Percentiles rank a stretch among this genome's conserved stretches.
These are phyloP conservation scores for Bugulina stolonifera DNA, from an alignment of 2,888 invertebrate species.

Conservation along the genomic window DNA sequence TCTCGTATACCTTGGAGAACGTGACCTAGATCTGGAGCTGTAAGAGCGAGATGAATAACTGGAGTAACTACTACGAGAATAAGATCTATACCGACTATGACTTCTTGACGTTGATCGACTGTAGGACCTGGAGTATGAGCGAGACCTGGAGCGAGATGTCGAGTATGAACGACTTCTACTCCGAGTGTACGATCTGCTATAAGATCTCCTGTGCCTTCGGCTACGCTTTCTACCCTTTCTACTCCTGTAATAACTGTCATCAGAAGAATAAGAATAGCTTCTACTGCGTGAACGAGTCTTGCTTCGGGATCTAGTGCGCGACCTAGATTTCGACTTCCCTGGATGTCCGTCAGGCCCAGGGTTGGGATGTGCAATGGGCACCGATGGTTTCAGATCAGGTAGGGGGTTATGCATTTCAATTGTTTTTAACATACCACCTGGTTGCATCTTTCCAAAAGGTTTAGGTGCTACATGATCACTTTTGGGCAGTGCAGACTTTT, in stretches of 20 bases:
- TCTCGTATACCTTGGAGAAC: slow-evolving; percentile 9
- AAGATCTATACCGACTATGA: slow-evolving; percentile 13
- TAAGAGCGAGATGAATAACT: slow-evolving; percentile 4
- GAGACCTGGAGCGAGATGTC: slow-evolving; percentile 11
- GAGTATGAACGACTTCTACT: slow-evolving; percentile 22
- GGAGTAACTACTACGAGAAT: slow-evolving; percentile 20
- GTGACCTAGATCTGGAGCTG: slow-evolving; percentile 18
- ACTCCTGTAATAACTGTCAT: slow-evolving; percentile 10
- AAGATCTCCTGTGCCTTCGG: background rate
- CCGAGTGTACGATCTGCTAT: slow-evolving; percentile 4
- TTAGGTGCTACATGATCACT: too few species aligned
- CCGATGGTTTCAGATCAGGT: slow-evolving; percentile 15
- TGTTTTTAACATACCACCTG: slow-evolving; percentile 7
- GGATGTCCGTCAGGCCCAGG: background rate
- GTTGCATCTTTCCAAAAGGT: slow-evolving; percentile 17
- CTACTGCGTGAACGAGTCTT: slow-evolving; percentile 17
- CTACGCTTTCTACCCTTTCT: background rate
- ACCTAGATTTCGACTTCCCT: background rate
- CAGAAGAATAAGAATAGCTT: slow-evolving; percentile 13
- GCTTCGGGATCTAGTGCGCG: background rate
- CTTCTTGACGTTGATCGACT: slow-evolving; percentile 18
- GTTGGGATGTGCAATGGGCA: slow-evolving; percentile 21
- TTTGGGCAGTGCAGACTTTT: background rate
- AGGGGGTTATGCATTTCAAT: slow-evolving; percentile 20
- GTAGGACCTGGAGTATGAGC: slow-evolving; percentile 22